A percentile compares a stretch with the other conserved stretches of the same genome.
phyloP scores from a whole-genome alignment of 2,888 invertebrate species.

The Noctua janthe region DNA sequence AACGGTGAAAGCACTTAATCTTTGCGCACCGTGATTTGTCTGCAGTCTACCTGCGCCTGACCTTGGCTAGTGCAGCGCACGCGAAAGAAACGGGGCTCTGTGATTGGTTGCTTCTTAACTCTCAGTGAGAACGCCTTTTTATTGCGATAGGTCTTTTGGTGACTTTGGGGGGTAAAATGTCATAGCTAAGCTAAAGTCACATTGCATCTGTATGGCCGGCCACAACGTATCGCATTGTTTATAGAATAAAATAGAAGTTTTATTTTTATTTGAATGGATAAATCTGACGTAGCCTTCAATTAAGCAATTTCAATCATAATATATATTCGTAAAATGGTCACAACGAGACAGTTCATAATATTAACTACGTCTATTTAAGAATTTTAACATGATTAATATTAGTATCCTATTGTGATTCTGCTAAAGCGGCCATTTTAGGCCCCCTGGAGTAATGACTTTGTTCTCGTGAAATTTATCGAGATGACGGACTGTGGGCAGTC shows the following conservation, averaged over 20 bases:
- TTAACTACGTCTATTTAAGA: too few relatives aligned
- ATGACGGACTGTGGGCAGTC: neutral
- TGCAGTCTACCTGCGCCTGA: conserved; percentile 50
- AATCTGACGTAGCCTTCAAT: neutral
- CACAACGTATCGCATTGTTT: neutral
- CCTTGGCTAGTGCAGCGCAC: conserved; percentile 44
- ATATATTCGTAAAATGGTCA: too few relatives aligned
- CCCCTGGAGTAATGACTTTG: neutral
- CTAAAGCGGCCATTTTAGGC: too few relatives aligned
- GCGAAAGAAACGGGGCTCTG: conserved; percentile 12
- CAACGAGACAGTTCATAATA: too few relatives aligned
- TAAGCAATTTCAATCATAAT: neutral
- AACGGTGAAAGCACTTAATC: conserved; percentile 54
- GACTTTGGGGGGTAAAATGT: conserved; percentile 2
- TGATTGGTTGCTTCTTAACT: conserved; percentile 31
- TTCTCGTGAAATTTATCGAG: neutral
- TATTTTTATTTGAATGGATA: neutral
- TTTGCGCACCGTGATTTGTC: conserved; percentile 43
- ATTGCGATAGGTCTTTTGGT: conserved; percentile 4
- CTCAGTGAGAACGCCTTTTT: conserved; percentile 33
- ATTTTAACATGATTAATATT: too few relatives aligned
- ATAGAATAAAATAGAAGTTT: neutral
- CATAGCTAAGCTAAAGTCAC: neutral
- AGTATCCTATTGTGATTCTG: too few relatives aligned
- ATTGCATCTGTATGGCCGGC: neutral